Conservation (phyloP, 30 jellyfish, hydroid and myxozoan genomes). For the Morbakka virulenta region DNA sequence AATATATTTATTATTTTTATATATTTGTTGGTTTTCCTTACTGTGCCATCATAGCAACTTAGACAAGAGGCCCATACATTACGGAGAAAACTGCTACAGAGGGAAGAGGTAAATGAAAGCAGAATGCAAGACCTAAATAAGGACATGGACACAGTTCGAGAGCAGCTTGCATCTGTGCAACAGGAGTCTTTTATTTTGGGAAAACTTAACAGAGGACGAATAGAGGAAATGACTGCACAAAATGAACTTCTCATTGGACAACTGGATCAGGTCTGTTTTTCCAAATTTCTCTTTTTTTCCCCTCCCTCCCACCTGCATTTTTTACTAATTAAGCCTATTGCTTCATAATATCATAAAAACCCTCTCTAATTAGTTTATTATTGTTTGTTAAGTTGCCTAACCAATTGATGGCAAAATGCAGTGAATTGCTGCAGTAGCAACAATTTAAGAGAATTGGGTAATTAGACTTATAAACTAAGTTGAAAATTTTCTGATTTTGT, state of each 20-base stretch:
- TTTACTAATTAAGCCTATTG: too few species aligned
- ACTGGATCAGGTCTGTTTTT: constrained; percentile 58
- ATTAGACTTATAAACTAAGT: too few species aligned
- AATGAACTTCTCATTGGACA: constrained; percentile 51
- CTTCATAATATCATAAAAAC: too few species aligned
- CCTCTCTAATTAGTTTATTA: too few species aligned
- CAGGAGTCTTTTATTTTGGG: constrained; percentile 15
- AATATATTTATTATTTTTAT: too few species aligned
- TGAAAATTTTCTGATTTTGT: too few species aligned
- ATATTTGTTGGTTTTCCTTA: too few species aligned
- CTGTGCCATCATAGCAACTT: constrained; percentile 35
- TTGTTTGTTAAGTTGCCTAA: too few species aligned
- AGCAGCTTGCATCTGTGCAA: constrained; percentile 35
- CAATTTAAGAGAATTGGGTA: too few species aligned
- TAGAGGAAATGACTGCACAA: constrained; percentile 19
- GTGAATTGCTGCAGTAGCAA: too few species aligned
- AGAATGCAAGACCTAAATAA: constrained; percentile 51
- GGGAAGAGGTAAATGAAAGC: constrained; percentile 24
- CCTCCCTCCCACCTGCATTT: too few species aligned
- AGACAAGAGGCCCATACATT: constrained; percentile 42
- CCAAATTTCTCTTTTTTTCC: neutral
- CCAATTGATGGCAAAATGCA: too few species aligned
- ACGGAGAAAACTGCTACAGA: neutral
- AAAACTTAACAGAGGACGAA: constrained; percentile 2
- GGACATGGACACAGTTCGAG: constrained; percentile 25